These are phyloP conservation scores for Gandaritis pyraliata DNA, from an alignment of 2,888 invertebrate genomes.

Conservation along the genomic window DNA sequence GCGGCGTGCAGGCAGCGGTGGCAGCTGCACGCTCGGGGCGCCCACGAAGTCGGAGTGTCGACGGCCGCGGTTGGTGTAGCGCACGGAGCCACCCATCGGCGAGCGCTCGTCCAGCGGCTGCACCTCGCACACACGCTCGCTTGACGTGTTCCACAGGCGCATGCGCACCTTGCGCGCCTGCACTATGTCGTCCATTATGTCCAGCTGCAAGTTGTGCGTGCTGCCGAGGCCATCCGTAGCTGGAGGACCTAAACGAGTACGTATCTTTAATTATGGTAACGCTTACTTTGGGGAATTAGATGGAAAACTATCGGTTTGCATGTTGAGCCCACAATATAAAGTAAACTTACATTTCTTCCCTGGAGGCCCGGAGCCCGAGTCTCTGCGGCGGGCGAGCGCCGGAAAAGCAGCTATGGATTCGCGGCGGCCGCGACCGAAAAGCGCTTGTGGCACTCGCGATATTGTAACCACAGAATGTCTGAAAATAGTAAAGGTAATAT, in stretches of 20 bases:
- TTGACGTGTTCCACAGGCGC: constrained; percentile 93
- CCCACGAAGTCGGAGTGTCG: constrained; percentile 90
- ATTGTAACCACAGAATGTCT: constrained; percentile 95
- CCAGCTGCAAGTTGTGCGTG: constrained; percentile 92
- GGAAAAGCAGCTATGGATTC: constrained; percentile 93
- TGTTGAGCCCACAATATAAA: not conserved
- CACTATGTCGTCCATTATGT: constrained; percentile 95
- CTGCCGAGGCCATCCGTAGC: constrained; percentile 90
- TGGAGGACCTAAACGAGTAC: constrained; percentile 83
- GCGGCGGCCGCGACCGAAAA: constrained; percentile 91
- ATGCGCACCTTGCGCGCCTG: constrained; percentile 92
- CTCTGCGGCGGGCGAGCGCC: constrained; percentile 76
- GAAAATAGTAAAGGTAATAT: too few species aligned
- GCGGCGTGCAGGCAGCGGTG: constrained; percentile 85
- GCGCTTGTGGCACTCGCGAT: constrained; percentile 90
- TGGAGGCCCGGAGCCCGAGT: constrained; percentile 58
- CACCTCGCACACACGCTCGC: constrained; percentile 92
- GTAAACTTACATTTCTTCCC: constrained; percentile 73
- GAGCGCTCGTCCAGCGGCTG: constrained; percentile 90
- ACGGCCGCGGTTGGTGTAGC: constrained; percentile 86
- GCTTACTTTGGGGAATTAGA: not conserved
- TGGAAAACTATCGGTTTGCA: not conserved
- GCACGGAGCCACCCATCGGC: constrained; percentile 77
- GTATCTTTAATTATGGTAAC: constrained; percentile 13
- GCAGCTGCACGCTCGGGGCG: constrained; percentile 73